Percentiles rank a stretch among this genome's conserved stretches.
phyloP scores from a whole-genome alignment of 2,888 invertebrate genomes.

The Acanthoscelides obtectus region DNA sequence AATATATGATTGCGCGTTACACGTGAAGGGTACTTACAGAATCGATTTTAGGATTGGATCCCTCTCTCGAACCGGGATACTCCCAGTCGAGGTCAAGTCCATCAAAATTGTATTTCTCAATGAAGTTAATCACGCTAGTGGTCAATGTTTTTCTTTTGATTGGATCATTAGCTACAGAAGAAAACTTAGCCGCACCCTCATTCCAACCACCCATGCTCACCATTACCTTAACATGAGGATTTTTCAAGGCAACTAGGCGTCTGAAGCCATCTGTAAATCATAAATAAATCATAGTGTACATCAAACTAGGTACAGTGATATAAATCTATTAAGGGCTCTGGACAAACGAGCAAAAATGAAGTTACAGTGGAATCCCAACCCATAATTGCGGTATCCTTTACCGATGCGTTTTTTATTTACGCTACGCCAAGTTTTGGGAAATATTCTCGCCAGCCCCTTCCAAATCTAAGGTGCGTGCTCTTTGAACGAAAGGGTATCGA shows the following conservation, averaged over 20 bases:
- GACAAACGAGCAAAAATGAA: too few species aligned
- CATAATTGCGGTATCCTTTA: too few species aligned
- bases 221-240: slow-evolving; percentile 53
- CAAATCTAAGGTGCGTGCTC: too few species aligned
- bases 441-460: too few species aligned
- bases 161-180: slow-evolving; percentile 48
- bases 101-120: slow-evolving; percentile 61
- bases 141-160: slow-evolving; percentile 10
- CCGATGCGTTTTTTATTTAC: too few species aligned
- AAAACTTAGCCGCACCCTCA: slow-evolving; percentile 47
- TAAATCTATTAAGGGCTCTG: too few species aligned
- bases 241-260: slow-evolving; percentile 39
- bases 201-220: slow-evolving; percentile 66
- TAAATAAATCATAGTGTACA: background rate
- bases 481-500: too few species aligned
- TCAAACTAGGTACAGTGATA: too few species aligned
- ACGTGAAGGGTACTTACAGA: slow-evolving; percentile 11
- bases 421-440: too few species aligned
- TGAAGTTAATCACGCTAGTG: slow-evolving; percentile 10
- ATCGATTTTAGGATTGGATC: slow-evolving; percentile 15
- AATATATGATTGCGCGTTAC: too few species aligned
- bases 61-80: slow-evolving; percentile 59
- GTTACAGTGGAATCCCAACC: too few species aligned
- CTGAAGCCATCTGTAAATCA: slow-evolving; percentile 22
- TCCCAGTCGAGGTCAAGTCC: slow-evolving; percentile 85